These are phyloP conservation scores for Pasiphila rectangulata DNA, from an alignment of 2,888 invertebrate genomes.

Conservation along the genomic window DNA sequence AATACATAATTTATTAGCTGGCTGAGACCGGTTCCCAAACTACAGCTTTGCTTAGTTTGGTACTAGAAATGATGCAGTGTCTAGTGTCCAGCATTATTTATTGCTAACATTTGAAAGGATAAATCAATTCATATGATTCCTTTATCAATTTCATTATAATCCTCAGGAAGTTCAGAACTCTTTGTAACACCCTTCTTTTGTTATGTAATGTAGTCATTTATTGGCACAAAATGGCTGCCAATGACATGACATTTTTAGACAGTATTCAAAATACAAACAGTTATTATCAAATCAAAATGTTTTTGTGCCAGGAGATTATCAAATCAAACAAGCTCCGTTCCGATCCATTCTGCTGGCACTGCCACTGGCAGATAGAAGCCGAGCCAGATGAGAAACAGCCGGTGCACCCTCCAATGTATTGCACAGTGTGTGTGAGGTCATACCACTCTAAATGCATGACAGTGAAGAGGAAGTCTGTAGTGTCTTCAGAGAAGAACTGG, in stretches of 20 bases:
- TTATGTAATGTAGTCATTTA: conserved; percentile 3
- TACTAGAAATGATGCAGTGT: no score
- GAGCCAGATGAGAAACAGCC: conserved; percentile 55
- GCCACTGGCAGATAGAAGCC: conserved; percentile 86
- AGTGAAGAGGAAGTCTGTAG: conserved; percentile 69
- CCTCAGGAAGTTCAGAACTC: conserved; percentile 13
- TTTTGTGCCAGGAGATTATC: conserved; percentile 36
- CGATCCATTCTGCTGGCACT: conserved; percentile 95
- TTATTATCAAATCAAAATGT: conserved; percentile 3
- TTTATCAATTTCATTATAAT: background rate
- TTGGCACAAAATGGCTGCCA: conserved; percentile 41
- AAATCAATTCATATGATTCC: background rate
- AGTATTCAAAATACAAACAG: background rate
- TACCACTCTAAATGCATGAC: conserved; percentile 90
- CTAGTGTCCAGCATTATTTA: no score
- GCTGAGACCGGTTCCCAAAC: no score
- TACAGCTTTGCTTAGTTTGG: no score
- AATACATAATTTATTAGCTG: no score
- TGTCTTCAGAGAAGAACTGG: conserved; percentile 79
- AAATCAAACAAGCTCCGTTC: conserved; percentile 60
- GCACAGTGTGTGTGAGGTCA: conserved; percentile 91
- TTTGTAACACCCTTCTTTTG: conserved; percentile 17
- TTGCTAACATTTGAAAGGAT: no score
- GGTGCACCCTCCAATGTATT: conserved; percentile 73
- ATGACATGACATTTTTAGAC: conserved; percentile 10